phyloP scores from a whole-genome alignment of 35 echinoderm and acorn worm genomes.

The Eucidaris tribuloides region DNA sequence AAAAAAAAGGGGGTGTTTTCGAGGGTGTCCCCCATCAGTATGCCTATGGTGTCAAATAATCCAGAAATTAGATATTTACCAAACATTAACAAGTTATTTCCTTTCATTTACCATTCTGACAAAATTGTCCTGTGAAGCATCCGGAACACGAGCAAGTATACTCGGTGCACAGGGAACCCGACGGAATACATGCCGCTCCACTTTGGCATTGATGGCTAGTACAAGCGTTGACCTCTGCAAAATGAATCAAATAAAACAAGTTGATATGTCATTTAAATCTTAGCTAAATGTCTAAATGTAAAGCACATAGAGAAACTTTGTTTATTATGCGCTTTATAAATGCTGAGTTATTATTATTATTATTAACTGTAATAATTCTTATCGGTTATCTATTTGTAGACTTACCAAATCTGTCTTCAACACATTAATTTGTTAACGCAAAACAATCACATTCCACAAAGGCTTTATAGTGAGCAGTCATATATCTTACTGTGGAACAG shows the following conservation, averaged over 20 bases:
- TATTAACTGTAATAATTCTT: too few relatives aligned
- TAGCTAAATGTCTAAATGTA: too few relatives aligned
- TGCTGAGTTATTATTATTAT: too few relatives aligned
- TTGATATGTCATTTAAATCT: too few relatives aligned
- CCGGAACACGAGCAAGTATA: constrained; percentile 73
- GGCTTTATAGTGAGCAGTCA: too few relatives aligned
- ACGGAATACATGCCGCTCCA: constrained; percentile 56
- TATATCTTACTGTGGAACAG: too few relatives aligned
- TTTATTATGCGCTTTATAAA: too few relatives aligned
- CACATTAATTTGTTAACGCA: too few relatives aligned
- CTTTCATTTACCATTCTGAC: constrained; percentile 63
- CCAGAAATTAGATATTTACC: neutral
- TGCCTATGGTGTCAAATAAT: neutral
- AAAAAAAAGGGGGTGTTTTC: neutral
- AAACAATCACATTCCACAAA: too few relatives aligned
- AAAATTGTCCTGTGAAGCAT: constrained; percentile 70
- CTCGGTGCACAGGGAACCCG: constrained; percentile 42
- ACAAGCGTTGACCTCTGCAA: constrained; percentile 50
- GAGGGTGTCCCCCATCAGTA: neutral
- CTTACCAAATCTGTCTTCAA: too few relatives aligned
- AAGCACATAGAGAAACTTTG: too few relatives aligned
- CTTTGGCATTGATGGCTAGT: constrained; percentile 66
- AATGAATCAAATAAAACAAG: neutral
- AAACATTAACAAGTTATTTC: neutral
- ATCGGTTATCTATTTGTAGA: too few relatives aligned